Conservation (phyloP, 2,888 invertebrate genomes). For the Octonoba sinensis region DNA sequence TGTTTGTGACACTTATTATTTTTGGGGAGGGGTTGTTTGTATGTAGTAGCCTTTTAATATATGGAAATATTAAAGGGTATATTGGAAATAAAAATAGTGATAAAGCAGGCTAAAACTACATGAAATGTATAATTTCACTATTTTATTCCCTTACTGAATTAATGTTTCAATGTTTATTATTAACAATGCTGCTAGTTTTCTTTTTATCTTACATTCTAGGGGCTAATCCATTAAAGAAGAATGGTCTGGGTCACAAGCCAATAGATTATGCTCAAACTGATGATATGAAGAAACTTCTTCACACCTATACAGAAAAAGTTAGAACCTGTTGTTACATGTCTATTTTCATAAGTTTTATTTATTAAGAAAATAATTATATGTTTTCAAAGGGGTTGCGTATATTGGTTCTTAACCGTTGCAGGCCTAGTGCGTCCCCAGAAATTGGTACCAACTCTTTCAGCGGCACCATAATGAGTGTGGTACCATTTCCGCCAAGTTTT, state of each 20-base stretch:
- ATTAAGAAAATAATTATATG: background rate
- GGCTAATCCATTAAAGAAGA: conserved; percentile 77
- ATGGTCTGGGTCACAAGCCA: conserved; percentile 83
- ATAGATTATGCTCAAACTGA: conserved; percentile 80
- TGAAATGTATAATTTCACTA: background rate
- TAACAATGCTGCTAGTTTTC: background rate
- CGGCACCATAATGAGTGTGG: no score
- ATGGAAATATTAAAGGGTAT: no score
- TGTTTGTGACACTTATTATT: no score
- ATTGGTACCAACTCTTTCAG: no score
- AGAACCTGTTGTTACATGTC: background rate
- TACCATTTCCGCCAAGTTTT: no score
- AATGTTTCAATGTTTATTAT: background rate
- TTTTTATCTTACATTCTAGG: conserved; percentile 67
- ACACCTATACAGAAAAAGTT: conserved; percentile 72
- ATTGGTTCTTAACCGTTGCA: no score
- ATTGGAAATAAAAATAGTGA: no score
- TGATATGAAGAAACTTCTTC: conserved; percentile 78
- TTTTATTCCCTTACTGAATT: background rate
- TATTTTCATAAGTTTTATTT: background rate
- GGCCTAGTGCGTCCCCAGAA: no score
- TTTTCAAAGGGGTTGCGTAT: no score
- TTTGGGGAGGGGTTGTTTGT: no score
- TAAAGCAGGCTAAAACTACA: no score
- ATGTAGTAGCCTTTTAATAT: no score